Conservation (phyloP, 2,888 invertebrate genomes). For the Cephalotes varians region DNA sequence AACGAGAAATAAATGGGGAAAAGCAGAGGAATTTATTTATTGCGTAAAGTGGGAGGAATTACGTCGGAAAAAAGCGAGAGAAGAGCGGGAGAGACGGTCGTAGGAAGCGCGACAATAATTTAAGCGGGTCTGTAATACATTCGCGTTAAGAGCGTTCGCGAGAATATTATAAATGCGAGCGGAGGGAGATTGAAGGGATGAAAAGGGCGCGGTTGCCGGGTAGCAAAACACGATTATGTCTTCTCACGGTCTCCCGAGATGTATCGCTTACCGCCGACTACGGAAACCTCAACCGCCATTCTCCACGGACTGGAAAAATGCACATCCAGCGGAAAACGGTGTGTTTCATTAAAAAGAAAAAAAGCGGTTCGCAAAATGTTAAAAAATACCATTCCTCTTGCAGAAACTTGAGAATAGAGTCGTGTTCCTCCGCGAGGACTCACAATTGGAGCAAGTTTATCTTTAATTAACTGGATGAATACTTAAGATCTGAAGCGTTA, state of each 20-base stretch:
- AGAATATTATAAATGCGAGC: slow-evolving; percentile 46
- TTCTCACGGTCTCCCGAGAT: slow-evolving; percentile 15
- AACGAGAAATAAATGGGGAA: slow-evolving; percentile 41
- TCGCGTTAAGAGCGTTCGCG: slow-evolving; percentile 59
- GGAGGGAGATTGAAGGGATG: slow-evolving; percentile 1
- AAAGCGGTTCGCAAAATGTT: background rate
- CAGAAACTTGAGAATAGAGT: background rate
- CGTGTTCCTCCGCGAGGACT: background rate
- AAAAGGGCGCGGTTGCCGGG: slow-evolving; percentile 32
- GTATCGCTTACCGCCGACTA: slow-evolving; percentile 36
- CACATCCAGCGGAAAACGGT: slow-evolving; percentile 13
- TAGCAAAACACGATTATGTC: slow-evolving; percentile 66
- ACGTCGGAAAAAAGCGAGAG: slow-evolving; percentile 21
- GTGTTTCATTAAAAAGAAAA: slow-evolving; percentile 28
- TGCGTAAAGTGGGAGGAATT: background rate
- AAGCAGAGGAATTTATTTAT: slow-evolving; percentile 27
- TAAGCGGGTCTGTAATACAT: slow-evolving; percentile 72
- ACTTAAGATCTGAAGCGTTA: background rate
- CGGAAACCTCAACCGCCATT: slow-evolving; percentile 40
- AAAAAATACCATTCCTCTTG: background rate
- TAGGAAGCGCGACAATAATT: slow-evolving; percentile 68
- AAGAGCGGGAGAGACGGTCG: slow-evolving; percentile 49
- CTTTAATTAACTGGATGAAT: background rate
- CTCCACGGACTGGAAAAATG: slow-evolving; percentile 24
- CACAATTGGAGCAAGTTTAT: slow-evolving; percentile 1